Evolutionary conservation across 2,113 vertebrate species (phyloP).

Genomic region (Meles meles): DNA sequence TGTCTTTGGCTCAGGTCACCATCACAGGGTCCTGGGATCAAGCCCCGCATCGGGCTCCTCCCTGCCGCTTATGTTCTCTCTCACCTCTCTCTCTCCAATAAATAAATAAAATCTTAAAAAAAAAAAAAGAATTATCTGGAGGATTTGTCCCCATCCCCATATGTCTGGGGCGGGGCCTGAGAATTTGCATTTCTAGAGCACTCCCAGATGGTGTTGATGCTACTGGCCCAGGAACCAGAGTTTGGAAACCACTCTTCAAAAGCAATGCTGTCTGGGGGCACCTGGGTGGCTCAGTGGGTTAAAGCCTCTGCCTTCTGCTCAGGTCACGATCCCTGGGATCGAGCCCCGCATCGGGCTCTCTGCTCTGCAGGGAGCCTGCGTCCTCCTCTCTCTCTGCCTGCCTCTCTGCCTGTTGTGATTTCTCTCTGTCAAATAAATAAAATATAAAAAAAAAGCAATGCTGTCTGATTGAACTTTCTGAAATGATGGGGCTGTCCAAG

Average conservation of each 20-base stretch:
- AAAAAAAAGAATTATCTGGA: background rate
- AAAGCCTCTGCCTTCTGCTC: too few species aligned
- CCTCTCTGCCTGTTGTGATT: too few species aligned
- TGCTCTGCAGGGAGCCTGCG: too few species aligned
- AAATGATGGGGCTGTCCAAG: background rate
- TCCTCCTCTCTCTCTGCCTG: too few species aligned
- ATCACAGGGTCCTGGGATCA: background rate
- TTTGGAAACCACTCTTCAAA: background rate
- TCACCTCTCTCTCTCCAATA: background rate
- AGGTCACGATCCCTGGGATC: too few species aligned
- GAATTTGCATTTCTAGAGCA: background rate
- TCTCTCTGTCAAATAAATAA: too few species aligned
- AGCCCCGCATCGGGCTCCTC: background rate
- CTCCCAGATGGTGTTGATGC: background rate
- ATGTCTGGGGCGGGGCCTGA: background rate
- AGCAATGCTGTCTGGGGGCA: background rate
- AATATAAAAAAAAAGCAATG: background rate
- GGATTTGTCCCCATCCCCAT: background rate
- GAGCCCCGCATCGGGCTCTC: too few species aligned
- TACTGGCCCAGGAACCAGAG: background rate
- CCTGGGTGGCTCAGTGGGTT: too few species aligned
- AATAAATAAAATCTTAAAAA: background rate
- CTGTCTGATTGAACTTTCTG: background rate
- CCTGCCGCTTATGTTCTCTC: background rate
- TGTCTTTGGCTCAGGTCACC: background rate